Conservation (phyloP, 2,797 vertebrate species). For the Enteromius unitaeniatus region DNA sequence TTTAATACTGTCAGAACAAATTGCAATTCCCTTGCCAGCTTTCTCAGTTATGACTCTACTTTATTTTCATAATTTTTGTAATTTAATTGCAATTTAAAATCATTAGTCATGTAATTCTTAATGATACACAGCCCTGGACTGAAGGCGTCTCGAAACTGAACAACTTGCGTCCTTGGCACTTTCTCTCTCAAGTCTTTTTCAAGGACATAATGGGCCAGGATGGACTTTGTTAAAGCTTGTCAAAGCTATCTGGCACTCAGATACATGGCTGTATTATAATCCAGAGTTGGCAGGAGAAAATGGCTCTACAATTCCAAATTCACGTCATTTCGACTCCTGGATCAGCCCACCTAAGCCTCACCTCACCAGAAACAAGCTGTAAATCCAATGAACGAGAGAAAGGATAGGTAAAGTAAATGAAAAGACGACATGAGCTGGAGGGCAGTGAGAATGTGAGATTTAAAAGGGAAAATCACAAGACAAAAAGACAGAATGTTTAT, state of each 20-base stretch:
- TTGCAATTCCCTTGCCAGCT: not conserved
- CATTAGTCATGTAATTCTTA: not conserved
- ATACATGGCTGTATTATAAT: slow-evolving; percentile 40
- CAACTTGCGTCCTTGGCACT: not conserved
- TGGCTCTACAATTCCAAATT: slow-evolving; percentile 14
- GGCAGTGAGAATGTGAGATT: slow-evolving; percentile 60
- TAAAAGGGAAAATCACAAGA: slow-evolving; percentile 19
- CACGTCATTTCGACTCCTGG: slow-evolving; percentile 19
- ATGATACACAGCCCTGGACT: not conserved
- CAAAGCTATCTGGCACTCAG: slow-evolving; percentile 14
- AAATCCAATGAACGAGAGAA: slow-evolving; percentile 46
- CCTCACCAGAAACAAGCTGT: slow-evolving; percentile 19
- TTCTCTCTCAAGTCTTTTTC: not conserved
- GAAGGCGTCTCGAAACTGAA: slow-evolving; percentile 26
- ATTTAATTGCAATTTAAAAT: not conserved
- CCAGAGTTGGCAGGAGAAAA: slow-evolving; percentile 20
- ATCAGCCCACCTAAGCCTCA: slow-evolving; percentile 41
- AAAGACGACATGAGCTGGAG: slow-evolving; percentile 54
- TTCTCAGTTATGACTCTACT: not conserved
- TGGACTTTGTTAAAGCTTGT: slow-evolving; percentile 5
- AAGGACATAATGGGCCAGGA: slow-evolving; percentile 26
- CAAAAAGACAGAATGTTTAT: not conserved
- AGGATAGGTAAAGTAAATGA: slow-evolving; percentile 66
- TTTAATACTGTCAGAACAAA: not conserved
- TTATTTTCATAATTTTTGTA: not conserved